phyloP scores from a whole-genome alignment of 2,797 vertebrate genomes.

The Valencia hispanica region DNA sequence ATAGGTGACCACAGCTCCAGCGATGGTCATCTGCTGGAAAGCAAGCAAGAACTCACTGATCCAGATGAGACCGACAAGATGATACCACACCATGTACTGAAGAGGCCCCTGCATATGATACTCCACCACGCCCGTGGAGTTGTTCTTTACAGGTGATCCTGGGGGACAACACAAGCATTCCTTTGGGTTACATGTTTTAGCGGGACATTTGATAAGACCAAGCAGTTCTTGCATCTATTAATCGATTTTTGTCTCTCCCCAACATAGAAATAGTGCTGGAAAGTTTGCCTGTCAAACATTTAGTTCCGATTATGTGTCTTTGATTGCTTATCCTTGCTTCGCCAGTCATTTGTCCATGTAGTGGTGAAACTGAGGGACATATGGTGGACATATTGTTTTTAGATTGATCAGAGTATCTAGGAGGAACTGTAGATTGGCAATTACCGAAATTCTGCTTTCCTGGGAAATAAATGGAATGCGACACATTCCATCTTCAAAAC shows the following conservation, averaged over 20 bases:
- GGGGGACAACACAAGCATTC: constrained; percentile 1
- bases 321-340: neutral
- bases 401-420: neutral
- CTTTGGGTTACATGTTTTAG: neutral
- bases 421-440: neutral
- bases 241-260: neutral
- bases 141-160: constrained; percentile 87
- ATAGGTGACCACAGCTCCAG: constrained; percentile 96
- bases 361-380: neutral
- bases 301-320: neutral
- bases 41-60: constrained; percentile 97
- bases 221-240: neutral
- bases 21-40: constrained; percentile 98
- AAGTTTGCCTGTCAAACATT: neutral
- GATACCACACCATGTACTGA: constrained; percentile 97
- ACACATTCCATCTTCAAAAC: neutral
- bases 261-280: neutral
- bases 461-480: neutral
- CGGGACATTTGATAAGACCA: neutral
- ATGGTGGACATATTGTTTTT: neutral
- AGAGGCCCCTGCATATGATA: constrained; percentile 87
- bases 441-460: neutral
- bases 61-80: constrained; percentile 94
- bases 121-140: constrained; percentile 87
- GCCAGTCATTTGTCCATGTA: neutral